These are phyloP conservation scores for Mormyrus lacerda DNA, from an alignment of 2,113 vertebrate genomes.

Conservation along the genomic window DNA sequence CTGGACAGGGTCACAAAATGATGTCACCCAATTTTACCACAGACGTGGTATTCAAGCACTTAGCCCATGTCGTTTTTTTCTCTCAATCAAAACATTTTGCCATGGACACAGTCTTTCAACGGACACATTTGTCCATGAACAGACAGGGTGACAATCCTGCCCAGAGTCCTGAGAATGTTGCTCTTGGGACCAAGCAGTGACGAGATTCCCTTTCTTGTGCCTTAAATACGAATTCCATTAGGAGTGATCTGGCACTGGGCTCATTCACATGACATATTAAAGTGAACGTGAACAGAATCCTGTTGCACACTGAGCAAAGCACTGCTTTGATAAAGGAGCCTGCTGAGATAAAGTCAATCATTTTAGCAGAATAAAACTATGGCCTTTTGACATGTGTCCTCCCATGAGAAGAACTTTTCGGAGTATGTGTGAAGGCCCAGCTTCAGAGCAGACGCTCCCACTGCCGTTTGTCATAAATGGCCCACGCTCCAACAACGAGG, in stretches of 20 bases:
- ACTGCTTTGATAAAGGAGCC: not conserved
- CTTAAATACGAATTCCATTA: not conserved
- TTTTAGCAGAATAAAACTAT: constrained; percentile 10
- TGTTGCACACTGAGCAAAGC: not conserved
- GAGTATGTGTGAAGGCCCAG: not conserved
- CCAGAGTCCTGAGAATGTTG: not conserved
- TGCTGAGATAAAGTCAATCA: not conserved
- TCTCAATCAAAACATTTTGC: not conserved
- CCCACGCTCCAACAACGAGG: not conserved
- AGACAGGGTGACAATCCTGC: not conserved
- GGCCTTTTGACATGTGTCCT: not conserved
- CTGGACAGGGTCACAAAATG: not conserved
- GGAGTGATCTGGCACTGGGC: not conserved
- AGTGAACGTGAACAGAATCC: not conserved
- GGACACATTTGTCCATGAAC: not conserved
- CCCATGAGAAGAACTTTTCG: not conserved
- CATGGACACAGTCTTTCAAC: not conserved
- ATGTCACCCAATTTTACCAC: not conserved
- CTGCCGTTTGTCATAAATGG: not conserved
- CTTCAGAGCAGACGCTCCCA: not conserved
- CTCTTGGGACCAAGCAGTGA: not conserved
- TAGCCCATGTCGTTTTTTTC: not conserved
- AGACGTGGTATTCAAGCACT: not conserved
- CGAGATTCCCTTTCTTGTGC: not conserved
- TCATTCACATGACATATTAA: not conserved